Conservation (phyloP, 2,113 vertebrate species). For the Nycticryphes semicollaris region DNA sequence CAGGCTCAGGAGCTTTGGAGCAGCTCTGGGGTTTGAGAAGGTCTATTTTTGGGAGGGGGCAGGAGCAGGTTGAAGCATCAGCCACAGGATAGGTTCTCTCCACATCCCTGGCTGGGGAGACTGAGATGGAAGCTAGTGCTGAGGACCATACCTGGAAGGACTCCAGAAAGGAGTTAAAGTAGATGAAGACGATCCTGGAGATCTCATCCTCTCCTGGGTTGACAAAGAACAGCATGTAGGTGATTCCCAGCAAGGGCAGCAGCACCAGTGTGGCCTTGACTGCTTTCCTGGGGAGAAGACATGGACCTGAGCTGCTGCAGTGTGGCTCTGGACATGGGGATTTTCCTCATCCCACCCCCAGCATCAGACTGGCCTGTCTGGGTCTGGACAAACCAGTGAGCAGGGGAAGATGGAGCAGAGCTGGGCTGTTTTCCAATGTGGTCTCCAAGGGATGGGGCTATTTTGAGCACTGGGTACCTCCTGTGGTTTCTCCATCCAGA, state of each 20-base stretch:
- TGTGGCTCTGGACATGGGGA: not conserved
- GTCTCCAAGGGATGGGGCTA: not conserved
- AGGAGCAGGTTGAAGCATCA: fast-evolving
- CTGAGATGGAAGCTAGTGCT: not conserved
- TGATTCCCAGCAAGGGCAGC: conserved; percentile 96
- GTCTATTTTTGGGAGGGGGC: not conserved
- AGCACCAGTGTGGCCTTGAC: conserved; percentile 97
- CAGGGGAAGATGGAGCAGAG: not conserved
- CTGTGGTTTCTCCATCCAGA: not conserved
- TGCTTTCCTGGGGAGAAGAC: conserved; percentile 83
- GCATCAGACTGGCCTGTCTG: not conserved
- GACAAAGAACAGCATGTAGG: conserved; percentile 98
- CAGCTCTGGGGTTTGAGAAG: not conserved
- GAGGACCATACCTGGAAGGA: conserved; percentile 89
- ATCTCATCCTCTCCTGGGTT: conserved; percentile 95
- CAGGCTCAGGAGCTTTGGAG: not conserved
- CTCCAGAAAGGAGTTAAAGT: conserved; percentile 97
- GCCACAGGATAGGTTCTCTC: not conserved
- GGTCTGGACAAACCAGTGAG: not conserved
- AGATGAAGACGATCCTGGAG: conserved; percentile 95
- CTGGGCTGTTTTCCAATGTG: not conserved
- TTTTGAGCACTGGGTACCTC: not conserved
- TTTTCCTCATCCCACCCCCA: not conserved
- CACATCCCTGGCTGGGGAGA: not conserved
- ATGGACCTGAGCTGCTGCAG: not conserved